Percentiles rank a stretch among this genome's conserved stretches.
Conservation (phyloP, 2,113 vertebrate species). For the Glaucidium brasilianum region DNA sequence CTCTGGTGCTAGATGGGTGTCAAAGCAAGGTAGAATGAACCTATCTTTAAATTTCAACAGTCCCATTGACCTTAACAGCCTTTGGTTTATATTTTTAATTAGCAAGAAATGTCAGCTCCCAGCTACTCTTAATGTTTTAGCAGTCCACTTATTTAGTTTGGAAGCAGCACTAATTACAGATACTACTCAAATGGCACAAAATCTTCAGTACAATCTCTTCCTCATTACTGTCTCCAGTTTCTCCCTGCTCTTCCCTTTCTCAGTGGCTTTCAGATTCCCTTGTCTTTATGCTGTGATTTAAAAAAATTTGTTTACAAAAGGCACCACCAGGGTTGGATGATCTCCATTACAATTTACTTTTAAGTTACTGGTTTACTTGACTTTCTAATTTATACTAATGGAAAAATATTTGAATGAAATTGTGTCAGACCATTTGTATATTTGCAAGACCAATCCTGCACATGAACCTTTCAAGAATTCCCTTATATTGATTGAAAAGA, state of each 20-base stretch:
- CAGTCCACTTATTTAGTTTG: conserved; percentile 14
- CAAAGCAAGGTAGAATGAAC: background rate
- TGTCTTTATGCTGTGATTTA: conserved; percentile 23
- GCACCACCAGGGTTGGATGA: conserved; percentile 6
- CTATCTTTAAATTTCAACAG: conserved; percentile 18
- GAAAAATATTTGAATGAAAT: conserved; percentile 56
- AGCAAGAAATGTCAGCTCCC: conserved; percentile 33
- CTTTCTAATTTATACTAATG: conserved; percentile 56
- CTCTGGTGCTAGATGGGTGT: background rate
- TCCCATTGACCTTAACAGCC: conserved; percentile 1
- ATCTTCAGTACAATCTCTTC: conserved; percentile 11
- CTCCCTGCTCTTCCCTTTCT: conserved; percentile 7
- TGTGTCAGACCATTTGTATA: conserved; percentile 46
- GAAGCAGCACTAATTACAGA: conserved; percentile 41
- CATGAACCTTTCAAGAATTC: conserved; percentile 5
- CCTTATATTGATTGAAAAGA: background rate
- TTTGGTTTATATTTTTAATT: conserved; percentile 20
- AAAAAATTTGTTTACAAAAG: conserved; percentile 64
- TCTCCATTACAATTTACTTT: conserved; percentile 45
- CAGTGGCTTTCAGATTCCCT: conserved; percentile 24
- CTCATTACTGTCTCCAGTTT: conserved; percentile 45
- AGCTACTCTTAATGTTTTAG: conserved; percentile 15
- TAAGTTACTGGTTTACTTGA: conserved; percentile 37
- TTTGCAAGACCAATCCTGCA: conserved; percentile 45
- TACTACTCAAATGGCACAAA: conserved; percentile 21